Percentiles rank a stretch among this genome's conserved stretches.
Evolutionary conservation across 2,113 vertebrate genomes (phyloP).

Genomic region (Phyllopteryx taeniolatus): DNA sequence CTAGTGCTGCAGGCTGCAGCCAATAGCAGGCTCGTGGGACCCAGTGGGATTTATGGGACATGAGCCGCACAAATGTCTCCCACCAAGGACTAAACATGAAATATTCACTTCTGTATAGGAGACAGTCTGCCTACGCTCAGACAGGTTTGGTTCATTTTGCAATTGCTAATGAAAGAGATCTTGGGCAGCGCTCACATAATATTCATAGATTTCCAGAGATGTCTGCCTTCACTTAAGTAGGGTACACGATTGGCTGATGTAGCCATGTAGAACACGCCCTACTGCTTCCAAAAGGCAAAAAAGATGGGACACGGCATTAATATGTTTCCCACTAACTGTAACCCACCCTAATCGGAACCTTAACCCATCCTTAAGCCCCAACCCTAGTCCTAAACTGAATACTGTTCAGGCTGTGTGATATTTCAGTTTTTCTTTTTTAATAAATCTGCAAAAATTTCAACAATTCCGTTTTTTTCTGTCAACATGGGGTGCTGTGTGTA

Average conservation of each 20-base stretch:
- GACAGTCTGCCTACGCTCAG: slow-evolving; percentile 7
- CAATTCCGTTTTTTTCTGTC: no score
- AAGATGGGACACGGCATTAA: no score
- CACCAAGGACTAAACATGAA: slow-evolving; percentile 41
- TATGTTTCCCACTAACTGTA: no score
- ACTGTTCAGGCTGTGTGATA: no score
- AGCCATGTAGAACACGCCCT: no score
- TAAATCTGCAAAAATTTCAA: no score
- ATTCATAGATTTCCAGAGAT: not conserved
- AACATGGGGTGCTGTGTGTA: no score
- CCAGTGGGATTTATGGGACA: slow-evolving; percentile 45
- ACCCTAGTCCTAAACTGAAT: no score
- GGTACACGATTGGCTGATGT: not conserved
- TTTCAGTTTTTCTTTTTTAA: no score
- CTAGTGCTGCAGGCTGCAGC: slow-evolving; percentile 12
- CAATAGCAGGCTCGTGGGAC: slow-evolving; percentile 27
- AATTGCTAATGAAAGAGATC: not conserved
- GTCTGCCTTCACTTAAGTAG: not conserved
- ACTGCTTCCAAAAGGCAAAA: no score
- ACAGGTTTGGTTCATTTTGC: not conserved
- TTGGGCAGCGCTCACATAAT: not conserved
- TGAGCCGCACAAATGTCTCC: slow-evolving; percentile 33
- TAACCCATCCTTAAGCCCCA: no score
- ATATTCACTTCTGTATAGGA: slow-evolving; percentile 42
- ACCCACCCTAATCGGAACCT: no score